These are phyloP conservation scores for Eutrigla gurnardus DNA, from an alignment of 2,797 vertebrate genomes.

Conservation along the genomic window DNA sequence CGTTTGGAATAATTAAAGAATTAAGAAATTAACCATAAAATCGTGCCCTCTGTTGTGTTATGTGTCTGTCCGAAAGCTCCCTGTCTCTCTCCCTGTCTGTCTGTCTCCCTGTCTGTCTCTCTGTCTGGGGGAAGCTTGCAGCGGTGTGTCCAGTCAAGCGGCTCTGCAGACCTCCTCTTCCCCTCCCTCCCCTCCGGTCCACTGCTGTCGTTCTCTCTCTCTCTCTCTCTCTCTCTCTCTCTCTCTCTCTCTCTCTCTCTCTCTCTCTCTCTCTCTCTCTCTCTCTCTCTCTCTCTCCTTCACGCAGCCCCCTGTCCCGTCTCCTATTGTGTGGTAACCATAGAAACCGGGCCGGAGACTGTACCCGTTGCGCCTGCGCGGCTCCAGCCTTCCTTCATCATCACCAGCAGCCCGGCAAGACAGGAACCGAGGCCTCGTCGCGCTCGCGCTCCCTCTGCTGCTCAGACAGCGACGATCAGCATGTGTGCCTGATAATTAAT, in stretches of 20 bases:
- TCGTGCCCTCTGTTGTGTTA: neutral
- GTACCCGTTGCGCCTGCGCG: constrained; percentile 76
- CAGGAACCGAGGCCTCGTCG: constrained; percentile 9
- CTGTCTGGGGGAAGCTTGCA: constrained; percentile 59
- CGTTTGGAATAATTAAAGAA: constrained; percentile 27
- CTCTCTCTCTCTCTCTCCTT: constrained; percentile 69
- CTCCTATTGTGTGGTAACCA: constrained; percentile 89
- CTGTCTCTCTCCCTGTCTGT: constrained; percentile 34
- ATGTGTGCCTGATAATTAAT: constrained; percentile 25
- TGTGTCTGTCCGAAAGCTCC: constrained; percentile 26
- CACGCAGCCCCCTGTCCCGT: constrained; percentile 86
- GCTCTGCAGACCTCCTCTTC: constrained; percentile 80
- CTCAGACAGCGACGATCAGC: constrained; percentile 11
- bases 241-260: neutral
- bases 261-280: constrained; percentile 15
- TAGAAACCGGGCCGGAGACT: constrained; percentile 81
- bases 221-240: neutral
- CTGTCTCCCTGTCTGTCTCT: constrained; percentile 18
- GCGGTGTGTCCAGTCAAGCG: constrained; percentile 84
- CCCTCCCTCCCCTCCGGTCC: constrained; percentile 54
- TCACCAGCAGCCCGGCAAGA: constrained; percentile 51
- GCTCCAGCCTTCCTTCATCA: constrained; percentile 59
- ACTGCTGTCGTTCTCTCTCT: constrained; percentile 57
- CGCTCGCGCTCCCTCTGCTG: constrained; percentile 81
- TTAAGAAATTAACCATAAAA: constrained; percentile 17